Base-by-base conservation (phyloP, 2,888 invertebrate genomes). In the Hoplodrina blanda region DNA sequence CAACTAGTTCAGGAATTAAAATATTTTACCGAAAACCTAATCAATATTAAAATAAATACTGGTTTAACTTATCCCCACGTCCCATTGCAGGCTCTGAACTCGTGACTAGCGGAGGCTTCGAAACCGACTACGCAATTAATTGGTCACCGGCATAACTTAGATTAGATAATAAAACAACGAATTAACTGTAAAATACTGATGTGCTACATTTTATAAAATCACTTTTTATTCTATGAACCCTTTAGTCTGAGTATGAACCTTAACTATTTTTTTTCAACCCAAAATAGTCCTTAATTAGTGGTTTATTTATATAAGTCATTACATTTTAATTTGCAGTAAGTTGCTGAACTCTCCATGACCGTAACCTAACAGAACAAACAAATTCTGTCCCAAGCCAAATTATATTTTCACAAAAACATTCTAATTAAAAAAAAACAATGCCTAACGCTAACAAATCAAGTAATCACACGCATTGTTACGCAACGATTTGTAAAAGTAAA, bases 391-490 rank as follows among this genome's bases (percentile, higher is more conserved):
- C 10, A 70, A 17, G 49, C 46, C 53, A 69, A 67, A 62, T 13
- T 44, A 65, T 69, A 37, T 54, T 53, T 44, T 41, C 2, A 62
- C 55, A 25, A 62, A 83, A 78, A 62, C 10, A 59, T 41, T 78
- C 69, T 80, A 80, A 80, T 81, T 79, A 81, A 13, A 73, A 76
- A 81, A 76, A 80, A 82, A 80, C 83, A 79, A 78, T 64, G 69
- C 62, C 75, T 78, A 25, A 72, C 69, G 71, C 78, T 83, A 85
- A 88, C 85, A 87, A 90, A 89, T 85, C 84, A 84, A 86, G 82
- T 81, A 87, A 88, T 89, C 86, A 88, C 85, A 88, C 87, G 85
- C 85, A 85, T 85, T 85, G 85, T 87, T 89, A 90, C 83, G 82
- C 83, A 85, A 84, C 86, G 79, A 86, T 82, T 78, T 73, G 83